These are phyloP conservation scores for Exephanes ischioxanthus DNA, from an alignment of 2,888 invertebrate species.

Conservation along the genomic window DNA sequence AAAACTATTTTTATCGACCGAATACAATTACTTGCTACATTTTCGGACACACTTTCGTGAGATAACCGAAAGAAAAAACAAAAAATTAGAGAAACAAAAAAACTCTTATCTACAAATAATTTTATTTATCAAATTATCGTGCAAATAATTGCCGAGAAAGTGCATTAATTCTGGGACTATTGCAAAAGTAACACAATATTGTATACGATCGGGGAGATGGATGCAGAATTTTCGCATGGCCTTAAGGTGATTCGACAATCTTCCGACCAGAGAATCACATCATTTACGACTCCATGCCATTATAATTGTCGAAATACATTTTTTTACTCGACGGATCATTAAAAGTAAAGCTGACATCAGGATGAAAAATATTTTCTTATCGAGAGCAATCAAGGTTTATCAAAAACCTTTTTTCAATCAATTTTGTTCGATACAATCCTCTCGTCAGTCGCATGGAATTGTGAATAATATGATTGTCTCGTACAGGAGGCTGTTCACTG, in stretches of 20 bases:
- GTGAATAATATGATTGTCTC: not conserved
- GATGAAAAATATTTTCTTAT: not conserved
- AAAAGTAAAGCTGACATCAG: not conserved
- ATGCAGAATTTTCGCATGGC: not conserved
- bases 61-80: not conserved
- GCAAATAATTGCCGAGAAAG: not conserved
- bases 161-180: not conserved
- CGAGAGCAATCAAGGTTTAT: not conserved
- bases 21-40: not conserved
- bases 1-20: not conserved
- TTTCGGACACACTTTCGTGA: not conserved
- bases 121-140: not conserved
- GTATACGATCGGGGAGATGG: not conserved
- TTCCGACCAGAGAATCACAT: not conserved
- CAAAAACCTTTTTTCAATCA: not conserved
- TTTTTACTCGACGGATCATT: not conserved
- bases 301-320: not conserved
- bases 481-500: not conserved
- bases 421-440: not conserved
- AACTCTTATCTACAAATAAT: not conserved
- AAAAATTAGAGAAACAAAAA: not conserved
- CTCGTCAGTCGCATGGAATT: not conserved
- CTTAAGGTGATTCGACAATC: not conserved
- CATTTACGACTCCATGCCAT: not conserved
- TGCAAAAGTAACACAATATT: not conserved